Conservation (phyloP, 2,888 invertebrate species). For the Caradrina clavipalpis region DNA sequence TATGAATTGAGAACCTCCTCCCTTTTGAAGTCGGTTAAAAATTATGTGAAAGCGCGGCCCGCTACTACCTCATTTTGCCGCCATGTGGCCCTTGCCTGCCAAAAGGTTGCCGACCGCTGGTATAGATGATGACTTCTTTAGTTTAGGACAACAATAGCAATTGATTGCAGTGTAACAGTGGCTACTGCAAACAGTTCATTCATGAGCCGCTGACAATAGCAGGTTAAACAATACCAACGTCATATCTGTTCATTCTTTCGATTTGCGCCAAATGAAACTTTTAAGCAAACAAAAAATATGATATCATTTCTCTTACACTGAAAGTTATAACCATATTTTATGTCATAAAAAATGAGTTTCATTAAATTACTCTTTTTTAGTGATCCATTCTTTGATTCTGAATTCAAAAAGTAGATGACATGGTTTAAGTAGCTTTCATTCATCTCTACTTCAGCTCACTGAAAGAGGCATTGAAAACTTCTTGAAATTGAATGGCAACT, state of each 20-base stretch:
- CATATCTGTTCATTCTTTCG: constrained; percentile 16
- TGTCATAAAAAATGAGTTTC: not conserved
- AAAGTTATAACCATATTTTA: not conserved
- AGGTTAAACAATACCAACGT: constrained; percentile 19
- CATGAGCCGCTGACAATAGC: constrained; percentile 20
- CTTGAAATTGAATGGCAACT: constrained; percentile 1
- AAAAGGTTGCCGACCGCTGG: no score
- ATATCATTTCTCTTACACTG: not conserved
- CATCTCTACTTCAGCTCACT: not conserved
- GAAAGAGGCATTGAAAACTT: constrained; percentile 5
- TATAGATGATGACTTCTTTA: constrained; percentile 34
- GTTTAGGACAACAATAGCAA: constrained; percentile 29
- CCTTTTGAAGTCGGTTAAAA: no score
- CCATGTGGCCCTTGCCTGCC: no score
- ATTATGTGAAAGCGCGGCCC: no score
- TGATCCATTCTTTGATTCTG: not conserved
- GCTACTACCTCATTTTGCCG: no score
- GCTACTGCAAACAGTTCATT: constrained; percentile 27
- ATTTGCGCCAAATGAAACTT: constrained; percentile 8
- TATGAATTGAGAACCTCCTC: no score
- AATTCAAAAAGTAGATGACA: not conserved
- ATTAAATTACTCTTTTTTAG: not conserved
- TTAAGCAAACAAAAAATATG: not conserved
- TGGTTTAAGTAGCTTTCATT: not conserved
- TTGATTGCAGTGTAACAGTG: constrained; percentile 34